These are phyloP conservation scores for Notospermus geniculatus DNA, from an alignment of 1,140 invertebrate genomes.

Conservation along the genomic window DNA sequence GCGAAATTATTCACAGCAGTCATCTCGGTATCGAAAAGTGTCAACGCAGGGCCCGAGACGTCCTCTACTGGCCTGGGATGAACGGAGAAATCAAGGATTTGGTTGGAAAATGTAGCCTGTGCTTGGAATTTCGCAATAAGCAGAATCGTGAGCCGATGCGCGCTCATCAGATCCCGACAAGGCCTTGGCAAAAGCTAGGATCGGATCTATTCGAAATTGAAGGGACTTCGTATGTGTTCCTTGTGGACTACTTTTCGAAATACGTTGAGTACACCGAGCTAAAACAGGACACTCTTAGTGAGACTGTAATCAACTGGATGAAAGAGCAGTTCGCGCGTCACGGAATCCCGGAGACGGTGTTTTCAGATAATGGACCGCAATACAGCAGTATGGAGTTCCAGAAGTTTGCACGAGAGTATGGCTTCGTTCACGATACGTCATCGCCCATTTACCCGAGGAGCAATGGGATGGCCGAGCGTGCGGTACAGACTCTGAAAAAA, in stretches of 20 bases:
- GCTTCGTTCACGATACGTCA: slow-evolving; percentile 47
- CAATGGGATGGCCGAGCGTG: slow-evolving; percentile 28
- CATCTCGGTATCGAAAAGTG: slow-evolving; percentile 25
- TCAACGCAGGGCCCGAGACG: slow-evolving; percentile 17
- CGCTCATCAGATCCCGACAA: slow-evolving; percentile 34
- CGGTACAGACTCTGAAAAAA: slow-evolving; percentile 26
- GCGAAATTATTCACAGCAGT: slow-evolving; percentile 1
- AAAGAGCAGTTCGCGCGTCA: slow-evolving; percentile 11
- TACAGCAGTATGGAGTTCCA: slow-evolving; percentile 14
- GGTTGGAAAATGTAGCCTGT: slow-evolving; percentile 50
- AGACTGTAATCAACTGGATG: slow-evolving; percentile 7
- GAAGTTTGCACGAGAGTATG: slow-evolving; percentile 49
- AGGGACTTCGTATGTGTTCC: slow-evolving; percentile 7
- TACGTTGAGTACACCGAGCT: no score
- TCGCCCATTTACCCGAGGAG: slow-evolving; percentile 36
- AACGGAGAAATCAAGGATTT: slow-evolving; percentile 22
- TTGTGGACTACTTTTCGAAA: no score
- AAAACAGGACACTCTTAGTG: no score
- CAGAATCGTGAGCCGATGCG: slow-evolving; percentile 49
- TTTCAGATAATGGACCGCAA: slow-evolving; percentile 22
- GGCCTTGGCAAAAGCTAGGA: slow-evolving; percentile 40
- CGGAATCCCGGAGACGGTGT: slow-evolving; percentile 9
- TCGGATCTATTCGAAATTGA: slow-evolving; percentile 42
- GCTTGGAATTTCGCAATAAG: slow-evolving; percentile 35
- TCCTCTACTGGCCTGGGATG: slow-evolving; percentile 27